Percentiles rank a stretch among this genome's conserved stretches.
Evolutionary conservation across 2,888 invertebrate genomes (phyloP).

Genomic region (Sphecodes monilicornis): DNA sequence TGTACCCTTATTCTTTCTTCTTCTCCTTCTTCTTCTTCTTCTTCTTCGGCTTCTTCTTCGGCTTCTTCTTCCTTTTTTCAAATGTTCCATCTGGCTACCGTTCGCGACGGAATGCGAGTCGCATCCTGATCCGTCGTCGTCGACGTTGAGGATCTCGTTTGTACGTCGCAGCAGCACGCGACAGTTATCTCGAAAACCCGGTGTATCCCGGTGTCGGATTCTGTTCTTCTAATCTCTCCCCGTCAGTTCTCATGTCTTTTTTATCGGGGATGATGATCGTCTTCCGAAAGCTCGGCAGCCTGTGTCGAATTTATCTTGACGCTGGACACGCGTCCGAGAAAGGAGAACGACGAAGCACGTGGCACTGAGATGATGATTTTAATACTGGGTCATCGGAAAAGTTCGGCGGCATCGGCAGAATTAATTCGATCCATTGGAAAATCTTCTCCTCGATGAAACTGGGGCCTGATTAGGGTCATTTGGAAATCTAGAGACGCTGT

Average conservation of each 20-base stretch:
- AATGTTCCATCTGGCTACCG: slow-evolving; percentile 42
- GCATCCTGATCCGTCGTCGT: slow-evolving; percentile 46
- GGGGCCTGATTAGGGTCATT: too few species aligned
- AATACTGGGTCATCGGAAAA: not conserved
- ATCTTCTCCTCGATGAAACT: not conserved
- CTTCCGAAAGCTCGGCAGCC: slow-evolving; percentile 37
- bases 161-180: slow-evolving; percentile 62
- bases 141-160: slow-evolving; percentile 3
- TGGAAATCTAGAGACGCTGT: too few species aligned
- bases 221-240: slow-evolving; percentile 44
- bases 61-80: not conserved
- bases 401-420: not conserved
- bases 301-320: slow-evolving; percentile 10
- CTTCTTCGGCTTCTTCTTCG: not conserved
- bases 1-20: not conserved
- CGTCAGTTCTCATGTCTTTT: slow-evolving; percentile 58
- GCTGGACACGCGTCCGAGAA: slow-evolving; percentile 24
- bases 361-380: not conserved
- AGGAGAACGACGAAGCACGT: not conserved
- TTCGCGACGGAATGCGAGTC: slow-evolving; percentile 57
- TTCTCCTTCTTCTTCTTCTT: not conserved
- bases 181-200: slow-evolving; percentile 44
- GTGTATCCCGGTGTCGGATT: slow-evolving; percentile 37
- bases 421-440: not conserved
- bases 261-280: slow-evolving; percentile 39